These are phyloP conservation scores for Aphidius gifuensis DNA, from an alignment of 1,140 invertebrate genomes.

Conservation along the genomic window DNA sequence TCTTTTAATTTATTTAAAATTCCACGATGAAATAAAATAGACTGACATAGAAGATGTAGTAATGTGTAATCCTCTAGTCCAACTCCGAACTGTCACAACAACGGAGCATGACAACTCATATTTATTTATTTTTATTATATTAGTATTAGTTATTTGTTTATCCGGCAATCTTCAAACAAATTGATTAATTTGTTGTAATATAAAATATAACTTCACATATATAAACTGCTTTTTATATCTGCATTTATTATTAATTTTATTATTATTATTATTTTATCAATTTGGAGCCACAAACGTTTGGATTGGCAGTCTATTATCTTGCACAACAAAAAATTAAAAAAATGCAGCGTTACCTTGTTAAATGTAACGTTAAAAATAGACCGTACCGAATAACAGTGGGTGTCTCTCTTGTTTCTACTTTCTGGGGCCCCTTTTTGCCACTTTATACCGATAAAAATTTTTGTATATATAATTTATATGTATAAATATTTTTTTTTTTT, in stretches of 20 bases:
- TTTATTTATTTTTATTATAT: conserved; percentile 20
- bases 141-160: background rate
- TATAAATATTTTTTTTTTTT: too few relatives aligned
- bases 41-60: too few relatives aligned
- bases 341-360: conserved; percentile 21
- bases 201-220: too few relatives aligned
- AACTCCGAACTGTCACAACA: conserved; percentile 24
- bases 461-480: too few relatives aligned
- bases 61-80: too few relatives aligned
- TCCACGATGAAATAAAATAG: too few relatives aligned
- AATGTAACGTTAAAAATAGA: conserved; percentile 25
- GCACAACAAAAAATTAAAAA: background rate
- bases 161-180: too few relatives aligned
- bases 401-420: conserved; percentile 1
- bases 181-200: too few relatives aligned
- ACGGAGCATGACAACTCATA: conserved; percentile 26
- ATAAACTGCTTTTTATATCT: too few relatives aligned
- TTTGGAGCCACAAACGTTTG: background rate
- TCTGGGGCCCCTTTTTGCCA: conserved; percentile 3
- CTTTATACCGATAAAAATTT: too few relatives aligned
- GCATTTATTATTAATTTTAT: background rate
- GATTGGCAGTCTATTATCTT: background rate
- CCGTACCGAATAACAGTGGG: conserved; percentile 15
- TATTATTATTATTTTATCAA: background rate
- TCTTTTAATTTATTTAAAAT: too few relatives aligned